phyloP scores from a whole-genome alignment of 2,113 vertebrate species.

The Syrrhaptes paradoxus region DNA sequence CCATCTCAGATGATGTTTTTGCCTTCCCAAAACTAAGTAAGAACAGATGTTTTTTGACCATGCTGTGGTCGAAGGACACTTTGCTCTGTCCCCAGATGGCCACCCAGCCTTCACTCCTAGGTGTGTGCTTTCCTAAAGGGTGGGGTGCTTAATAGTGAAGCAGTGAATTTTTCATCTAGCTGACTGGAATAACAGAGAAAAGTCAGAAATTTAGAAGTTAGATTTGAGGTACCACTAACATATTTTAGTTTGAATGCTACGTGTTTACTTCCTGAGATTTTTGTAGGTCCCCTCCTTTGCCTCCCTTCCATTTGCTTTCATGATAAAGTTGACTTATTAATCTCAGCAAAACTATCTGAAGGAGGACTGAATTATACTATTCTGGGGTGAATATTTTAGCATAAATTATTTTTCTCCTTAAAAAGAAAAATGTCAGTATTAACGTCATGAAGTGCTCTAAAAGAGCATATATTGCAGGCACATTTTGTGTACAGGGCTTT shows the following conservation, averaged over 20 bases:
- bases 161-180: not conserved
- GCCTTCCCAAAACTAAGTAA: not conserved
- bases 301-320: not conserved
- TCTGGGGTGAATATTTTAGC: not conserved
- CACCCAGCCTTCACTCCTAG: not conserved
- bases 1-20: not conserved
- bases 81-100: not conserved
- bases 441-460: not conserved
- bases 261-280: not conserved
- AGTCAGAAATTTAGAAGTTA: not conserved
- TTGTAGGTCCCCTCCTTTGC: not conserved
- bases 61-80: not conserved
- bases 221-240: not conserved
- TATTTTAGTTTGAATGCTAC: not conserved
- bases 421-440: not conserved
- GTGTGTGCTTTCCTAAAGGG: not conserved
- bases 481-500: not conserved
- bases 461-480: not conserved
- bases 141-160: not conserved
- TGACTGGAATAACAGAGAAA: not conserved
- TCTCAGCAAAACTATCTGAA: not conserved
- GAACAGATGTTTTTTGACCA: fast-evolving
- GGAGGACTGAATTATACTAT: not conserved
- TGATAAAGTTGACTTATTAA: not conserved
- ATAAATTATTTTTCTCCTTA: not conserved